Evolutionary conservation across 2,888 invertebrate genomes (phyloP).

Genomic region (Ptycholaimellus sp.): DNA sequence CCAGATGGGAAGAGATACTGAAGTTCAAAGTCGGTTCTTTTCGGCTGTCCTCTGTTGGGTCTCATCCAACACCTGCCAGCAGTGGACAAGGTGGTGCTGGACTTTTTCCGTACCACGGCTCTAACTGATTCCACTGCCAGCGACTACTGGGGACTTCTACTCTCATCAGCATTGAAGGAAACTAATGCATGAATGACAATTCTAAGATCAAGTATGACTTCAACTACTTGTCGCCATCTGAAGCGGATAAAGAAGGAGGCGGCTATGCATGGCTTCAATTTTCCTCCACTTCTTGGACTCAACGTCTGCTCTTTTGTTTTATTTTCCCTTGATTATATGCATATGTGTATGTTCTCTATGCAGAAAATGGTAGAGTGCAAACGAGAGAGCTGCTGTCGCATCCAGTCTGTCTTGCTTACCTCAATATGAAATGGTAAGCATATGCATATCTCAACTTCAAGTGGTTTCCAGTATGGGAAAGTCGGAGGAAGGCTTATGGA

Average conservation of each 20-base stretch:
- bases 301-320: background rate
- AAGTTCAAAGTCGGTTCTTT: conserved; percentile 8
- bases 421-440: conserved; percentile 60
- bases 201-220: conserved; percentile 2
- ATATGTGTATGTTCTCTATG: conserved; percentile 13
- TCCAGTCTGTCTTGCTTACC: conserved; percentile 57
- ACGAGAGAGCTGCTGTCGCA: conserved; percentile 54
- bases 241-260: background rate
- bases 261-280: background rate
- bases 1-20: conserved; percentile 25
- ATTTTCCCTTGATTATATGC: background rate
- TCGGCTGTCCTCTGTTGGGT: conserved; percentile 21
- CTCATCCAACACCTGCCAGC: conserved; percentile 27
- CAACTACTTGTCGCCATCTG: background rate
- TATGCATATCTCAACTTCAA: background rate
- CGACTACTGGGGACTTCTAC: conserved; percentile 1
- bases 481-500: conserved; percentile 27
- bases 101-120: background rate
- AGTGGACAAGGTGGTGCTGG: conserved; percentile 9
- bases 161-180: background rate
- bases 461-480: background rate
- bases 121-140: background rate
- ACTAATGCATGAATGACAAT: background rate
- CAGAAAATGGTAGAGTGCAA: conserved; percentile 71
- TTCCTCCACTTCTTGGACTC: background rate